phyloP scores from a whole-genome alignment of 2,888 invertebrate species.

The Melanostoma scalare region DNA sequence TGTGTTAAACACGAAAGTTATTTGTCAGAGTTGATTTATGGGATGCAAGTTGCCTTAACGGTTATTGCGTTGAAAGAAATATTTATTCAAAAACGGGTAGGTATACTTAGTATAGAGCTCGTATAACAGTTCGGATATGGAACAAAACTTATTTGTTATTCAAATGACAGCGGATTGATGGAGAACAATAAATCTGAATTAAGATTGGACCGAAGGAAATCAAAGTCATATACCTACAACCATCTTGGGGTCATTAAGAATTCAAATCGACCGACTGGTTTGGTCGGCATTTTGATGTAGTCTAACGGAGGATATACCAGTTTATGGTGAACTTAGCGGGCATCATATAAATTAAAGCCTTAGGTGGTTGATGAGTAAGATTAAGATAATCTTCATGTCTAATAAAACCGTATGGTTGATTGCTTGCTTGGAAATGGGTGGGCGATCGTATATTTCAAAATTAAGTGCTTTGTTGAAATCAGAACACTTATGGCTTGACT shows the following conservation, averaged over 20 bases:
- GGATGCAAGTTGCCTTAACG: slow-evolving; percentile 42
- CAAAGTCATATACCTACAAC: background rate
- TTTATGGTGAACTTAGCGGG: slow-evolving; percentile 9
- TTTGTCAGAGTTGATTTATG: slow-evolving; percentile 63
- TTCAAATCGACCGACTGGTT: slow-evolving; percentile 34
- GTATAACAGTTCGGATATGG: slow-evolving; percentile 14
- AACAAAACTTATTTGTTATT: slow-evolving; percentile 47
- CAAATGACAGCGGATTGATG: slow-evolving; percentile 57
- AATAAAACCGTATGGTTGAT: too few relatives aligned
- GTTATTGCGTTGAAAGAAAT: background rate
- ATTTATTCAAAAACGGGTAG: background rate
- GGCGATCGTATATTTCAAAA: too few relatives aligned
- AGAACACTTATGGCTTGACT: too few relatives aligned
- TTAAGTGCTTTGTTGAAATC: too few relatives aligned
- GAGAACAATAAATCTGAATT: slow-evolving; percentile 34
- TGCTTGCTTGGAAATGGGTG: too few relatives aligned
- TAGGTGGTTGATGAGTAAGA: too few relatives aligned
- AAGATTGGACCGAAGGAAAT: slow-evolving; percentile 23
- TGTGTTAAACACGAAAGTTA: slow-evolving; percentile 61
- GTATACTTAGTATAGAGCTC: background rate
- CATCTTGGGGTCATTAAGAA: slow-evolving; percentile 38
- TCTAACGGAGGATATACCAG: slow-evolving; percentile 21
- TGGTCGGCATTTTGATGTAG: background rate
- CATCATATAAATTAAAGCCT: too few relatives aligned
- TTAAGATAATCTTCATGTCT: too few relatives aligned